These are phyloP conservation scores for Hyperoodon ampullatus DNA, from an alignment of 2,113 vertebrate genomes.

Conservation along the genomic window DNA sequence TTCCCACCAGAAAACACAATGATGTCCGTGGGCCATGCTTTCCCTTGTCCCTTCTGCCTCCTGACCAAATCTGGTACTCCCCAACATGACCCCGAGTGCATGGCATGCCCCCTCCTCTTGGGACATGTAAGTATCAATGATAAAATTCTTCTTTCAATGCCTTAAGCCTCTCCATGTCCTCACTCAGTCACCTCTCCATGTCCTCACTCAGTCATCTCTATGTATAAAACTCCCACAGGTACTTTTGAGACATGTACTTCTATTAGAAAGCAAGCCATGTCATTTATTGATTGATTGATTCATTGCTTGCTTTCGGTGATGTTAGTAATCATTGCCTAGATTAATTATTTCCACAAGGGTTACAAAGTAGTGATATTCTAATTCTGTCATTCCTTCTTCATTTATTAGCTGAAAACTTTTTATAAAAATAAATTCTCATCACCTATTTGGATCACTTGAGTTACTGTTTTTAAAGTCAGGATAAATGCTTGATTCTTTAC, in stretches of 20 bases:
- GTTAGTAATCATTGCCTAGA: not conserved
- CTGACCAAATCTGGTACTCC: not conserved
- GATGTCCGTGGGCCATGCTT: accelerated
- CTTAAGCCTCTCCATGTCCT: not conserved
- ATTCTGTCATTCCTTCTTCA: not conserved
- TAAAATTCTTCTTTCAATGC: not conserved
- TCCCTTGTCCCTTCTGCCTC: not conserved
- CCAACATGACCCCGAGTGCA: too few relatives aligned
- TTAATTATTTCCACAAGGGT: not conserved
- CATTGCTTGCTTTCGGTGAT: not conserved
- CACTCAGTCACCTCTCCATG: not conserved
- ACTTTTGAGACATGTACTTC: not conserved
- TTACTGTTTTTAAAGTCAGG: not conserved
- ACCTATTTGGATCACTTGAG: not conserved
- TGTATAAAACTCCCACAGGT: not conserved
- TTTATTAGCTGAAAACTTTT: not conserved
- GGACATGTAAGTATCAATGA: not conserved
- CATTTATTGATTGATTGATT: not conserved
- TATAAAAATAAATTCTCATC: not conserved
- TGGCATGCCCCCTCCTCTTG: too few relatives aligned
- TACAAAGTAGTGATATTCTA: not conserved
- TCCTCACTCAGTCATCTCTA: not conserved
- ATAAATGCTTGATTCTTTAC: not conserved
- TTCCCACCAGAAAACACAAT: not conserved
- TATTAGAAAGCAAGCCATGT: not conserved